Base-by-base conservation (phyloP, 1,140 invertebrate species). In the Orussus abietinus region DNA sequence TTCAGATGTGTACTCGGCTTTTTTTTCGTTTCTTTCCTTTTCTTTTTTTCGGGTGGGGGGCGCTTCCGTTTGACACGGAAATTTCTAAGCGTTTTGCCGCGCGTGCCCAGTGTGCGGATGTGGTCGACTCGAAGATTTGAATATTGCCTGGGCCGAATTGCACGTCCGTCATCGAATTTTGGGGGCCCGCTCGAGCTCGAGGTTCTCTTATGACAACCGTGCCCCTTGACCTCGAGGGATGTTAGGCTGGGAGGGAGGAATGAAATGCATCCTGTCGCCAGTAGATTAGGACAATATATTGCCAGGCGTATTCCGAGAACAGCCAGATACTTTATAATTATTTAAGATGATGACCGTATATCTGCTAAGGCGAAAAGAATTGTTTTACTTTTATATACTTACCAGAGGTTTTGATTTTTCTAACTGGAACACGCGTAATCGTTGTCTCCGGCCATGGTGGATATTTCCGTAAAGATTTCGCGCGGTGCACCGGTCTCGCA, bases 311-410 rank as follows among this genome's bases (percentile, higher is more conserved):
- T 43, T 55, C 42, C 22, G 36, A n/a, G n/a, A 52, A 40, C 38
- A 47, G 38, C 33, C 45, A 40, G 21, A 47, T 7, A 49, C 36
- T 20, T 55, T 48, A 47, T 42, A n/a, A n/a, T 53, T 55, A 47
- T 52, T 39, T 51, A 48, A 44, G 32, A 43, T 36, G 45, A 52
- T 50, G 30, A 56, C 42, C 34, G 51, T 51, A 43, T 38, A 49
- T 53, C 40, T 33, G 39, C 38, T 42, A 17, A 49, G 46, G 30
- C 48, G 21, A 38, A 33, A 26, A 42, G 22, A 47, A 47, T 46
- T 49, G 25, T 35, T 49, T 60, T 56, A 51, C 47, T 56, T 57
- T 49, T 55, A 50, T 47, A 46, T 44, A 53, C 49, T 58, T 56
- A 52, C 31, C 21, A 44, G 42, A 49, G 28, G 39, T 55, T 62